A percentile compares a stretch with the other conserved stretches of the same genome.
These are phyloP conservation scores for Aplysina aerophoba DNA, from an alignment of 37 sponge, comb jelly and placozoan species.

Conservation along the genomic window DNA sequence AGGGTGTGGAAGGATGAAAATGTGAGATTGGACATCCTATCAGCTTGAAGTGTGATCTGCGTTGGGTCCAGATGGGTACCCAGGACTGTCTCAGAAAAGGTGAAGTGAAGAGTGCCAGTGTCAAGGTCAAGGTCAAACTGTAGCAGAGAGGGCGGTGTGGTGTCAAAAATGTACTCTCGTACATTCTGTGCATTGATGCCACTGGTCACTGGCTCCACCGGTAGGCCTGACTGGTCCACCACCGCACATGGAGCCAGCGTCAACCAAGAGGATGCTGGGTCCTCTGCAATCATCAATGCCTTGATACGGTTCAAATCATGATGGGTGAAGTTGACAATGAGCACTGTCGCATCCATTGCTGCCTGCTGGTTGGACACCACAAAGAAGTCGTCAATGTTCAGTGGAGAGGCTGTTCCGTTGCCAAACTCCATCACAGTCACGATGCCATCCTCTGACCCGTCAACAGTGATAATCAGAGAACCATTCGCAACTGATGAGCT, in stretches of 20 bases:
- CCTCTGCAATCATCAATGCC: slow-evolving; percentile 49
- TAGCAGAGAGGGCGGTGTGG: slow-evolving; percentile 59
- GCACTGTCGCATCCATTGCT: slow-evolving; percentile 61
- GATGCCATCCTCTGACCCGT: slow-evolving; percentile 21
- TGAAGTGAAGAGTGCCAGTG: slow-evolving; percentile 49
- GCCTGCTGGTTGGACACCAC: slow-evolving; percentile 39
- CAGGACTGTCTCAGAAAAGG: slow-evolving; percentile 79
- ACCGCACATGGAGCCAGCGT: slow-evolving; percentile 67
- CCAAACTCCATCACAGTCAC: slow-evolving; percentile 18
- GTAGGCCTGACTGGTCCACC: slow-evolving; percentile 52
- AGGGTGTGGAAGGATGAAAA: slow-evolving; percentile 44
- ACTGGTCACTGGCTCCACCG: slow-evolving; percentile 14
- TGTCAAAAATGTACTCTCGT: slow-evolving; percentile 57
- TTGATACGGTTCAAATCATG: slow-evolving; percentile 79
- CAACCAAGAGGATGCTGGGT: slow-evolving; percentile 53
- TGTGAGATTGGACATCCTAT: background rate
- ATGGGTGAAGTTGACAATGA: slow-evolving; percentile 70
- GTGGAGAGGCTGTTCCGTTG: slow-evolving; percentile 1
- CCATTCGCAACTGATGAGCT: background rate
- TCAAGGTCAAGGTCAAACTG: slow-evolving; percentile 80
- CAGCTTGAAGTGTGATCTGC: slow-evolving; percentile 66
- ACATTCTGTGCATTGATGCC: slow-evolving; percentile 53
- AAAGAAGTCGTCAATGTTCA: slow-evolving; percentile 49
- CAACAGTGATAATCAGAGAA: slow-evolving; percentile 14
- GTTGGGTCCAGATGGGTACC: slow-evolving; percentile 46